These are phyloP conservation scores for Prunella himalayana DNA, from an alignment of 2,113 vertebrate species.

Conservation along the genomic window DNA sequence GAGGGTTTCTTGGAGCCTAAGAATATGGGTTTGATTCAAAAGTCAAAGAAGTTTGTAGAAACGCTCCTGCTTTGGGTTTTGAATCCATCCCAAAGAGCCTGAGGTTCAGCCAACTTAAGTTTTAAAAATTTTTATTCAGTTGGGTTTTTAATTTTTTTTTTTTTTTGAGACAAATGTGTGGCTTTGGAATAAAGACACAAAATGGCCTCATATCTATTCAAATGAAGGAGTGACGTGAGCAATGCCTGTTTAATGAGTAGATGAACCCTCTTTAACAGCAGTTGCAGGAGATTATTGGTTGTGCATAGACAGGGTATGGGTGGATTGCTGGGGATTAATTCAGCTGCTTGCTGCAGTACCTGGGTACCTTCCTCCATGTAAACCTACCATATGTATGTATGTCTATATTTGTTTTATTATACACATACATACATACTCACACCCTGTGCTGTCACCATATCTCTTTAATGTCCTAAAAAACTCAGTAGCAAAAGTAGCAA, in stretches of 20 bases:
- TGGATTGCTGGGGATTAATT: not conserved
- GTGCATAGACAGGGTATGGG: not conserved
- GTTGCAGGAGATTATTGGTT: not conserved
- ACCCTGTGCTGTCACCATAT: not conserved
- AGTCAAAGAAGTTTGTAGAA: constrained; percentile 44
- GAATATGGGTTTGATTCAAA: constrained; percentile 58
- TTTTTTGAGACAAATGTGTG: not conserved
- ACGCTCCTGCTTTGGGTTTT: constrained; percentile 11
- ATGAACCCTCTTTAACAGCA: not conserved
- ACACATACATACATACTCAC: constrained; percentile 7
- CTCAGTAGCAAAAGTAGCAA: not conserved
- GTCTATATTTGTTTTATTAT: constrained; percentile 7
- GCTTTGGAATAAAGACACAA: not conserved
- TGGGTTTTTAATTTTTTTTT: not conserved
- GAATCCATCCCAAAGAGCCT: constrained; percentile 43
- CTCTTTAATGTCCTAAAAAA: not conserved
- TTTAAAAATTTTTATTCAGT: constrained; percentile 1
- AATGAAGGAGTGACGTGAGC: not conserved
- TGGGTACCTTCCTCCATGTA: not conserved
- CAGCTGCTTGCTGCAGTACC: not conserved
- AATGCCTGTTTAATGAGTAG: not conserved
- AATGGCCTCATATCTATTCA: not conserved
- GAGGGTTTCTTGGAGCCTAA: constrained; percentile 25
- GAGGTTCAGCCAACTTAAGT: constrained; percentile 8
- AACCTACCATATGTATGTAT: not conserved